Percentiles rank a stretch among this genome's conserved stretches.
phyloP scores from a whole-genome alignment of 2,888 invertebrate species.

The Pherbina coryleti region DNA sequence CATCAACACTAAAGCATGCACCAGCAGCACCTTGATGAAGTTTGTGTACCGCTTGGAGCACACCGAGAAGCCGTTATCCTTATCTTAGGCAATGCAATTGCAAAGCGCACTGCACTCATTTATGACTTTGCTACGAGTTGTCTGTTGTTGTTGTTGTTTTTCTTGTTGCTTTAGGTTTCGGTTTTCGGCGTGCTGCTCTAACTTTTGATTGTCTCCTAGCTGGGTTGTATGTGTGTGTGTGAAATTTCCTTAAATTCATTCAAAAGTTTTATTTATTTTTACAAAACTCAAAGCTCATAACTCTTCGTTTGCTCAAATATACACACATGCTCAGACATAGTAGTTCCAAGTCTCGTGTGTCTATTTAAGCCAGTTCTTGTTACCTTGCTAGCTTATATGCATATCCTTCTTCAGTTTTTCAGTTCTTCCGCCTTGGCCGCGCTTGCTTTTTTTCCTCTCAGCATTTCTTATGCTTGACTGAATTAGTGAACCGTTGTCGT shows the following conservation, averaged over 20 bases:
- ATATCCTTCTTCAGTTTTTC: background rate
- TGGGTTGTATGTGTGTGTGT: background rate
- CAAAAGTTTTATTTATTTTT: conserved; percentile 32
- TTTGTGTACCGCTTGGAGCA: background rate
- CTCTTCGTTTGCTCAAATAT: background rate
- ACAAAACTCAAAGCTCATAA: conserved; percentile 11
- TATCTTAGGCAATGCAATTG: conserved; percentile 31
- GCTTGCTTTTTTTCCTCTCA: background rate
- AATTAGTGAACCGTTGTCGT: conserved; percentile 22
- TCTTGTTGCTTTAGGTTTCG: background rate
- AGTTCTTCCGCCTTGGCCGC: background rate
- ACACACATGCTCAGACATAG: background rate
- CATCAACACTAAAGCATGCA: background rate
- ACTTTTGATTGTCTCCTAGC: conserved; percentile 10
- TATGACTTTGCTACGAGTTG: conserved; percentile 35
- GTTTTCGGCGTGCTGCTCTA: conserved; percentile 7
- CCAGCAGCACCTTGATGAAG: conserved; percentile 1
- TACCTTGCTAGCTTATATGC: background rate
- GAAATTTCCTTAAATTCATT: conserved; percentile 30
- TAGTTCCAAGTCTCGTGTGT: background rate
- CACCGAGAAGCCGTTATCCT: conserved; percentile 24
- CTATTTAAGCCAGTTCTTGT: background rate
- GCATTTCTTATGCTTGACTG: conserved; percentile 33
- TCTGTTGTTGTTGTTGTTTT: background rate
- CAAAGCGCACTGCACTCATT: conserved; percentile 18